These are phyloP conservation scores for Charanyca ferruginea DNA, from an alignment of 2,888 invertebrate species.

Conservation along the genomic window DNA sequence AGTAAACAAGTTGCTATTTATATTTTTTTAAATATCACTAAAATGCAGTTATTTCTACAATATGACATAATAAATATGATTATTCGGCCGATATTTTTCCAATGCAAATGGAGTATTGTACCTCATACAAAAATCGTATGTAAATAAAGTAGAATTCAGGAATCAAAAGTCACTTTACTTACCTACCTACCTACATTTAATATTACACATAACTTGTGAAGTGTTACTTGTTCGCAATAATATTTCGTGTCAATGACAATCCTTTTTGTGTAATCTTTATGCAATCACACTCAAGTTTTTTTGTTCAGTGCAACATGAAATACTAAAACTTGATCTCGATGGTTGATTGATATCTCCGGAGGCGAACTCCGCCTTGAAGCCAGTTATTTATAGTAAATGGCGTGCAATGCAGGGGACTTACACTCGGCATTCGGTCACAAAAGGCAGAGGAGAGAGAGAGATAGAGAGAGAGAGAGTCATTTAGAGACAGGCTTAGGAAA, in stretches of 20 bases:
- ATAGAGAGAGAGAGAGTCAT: no score
- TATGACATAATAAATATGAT: no score
- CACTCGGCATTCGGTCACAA: no score
- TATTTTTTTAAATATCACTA: no score
- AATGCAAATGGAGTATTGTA: no score
- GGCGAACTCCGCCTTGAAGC: neutral
- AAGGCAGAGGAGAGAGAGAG: no score
- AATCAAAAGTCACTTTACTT: constrained; percentile 1
- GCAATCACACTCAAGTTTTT: constrained; percentile 6
- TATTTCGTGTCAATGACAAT: constrained; percentile 12
- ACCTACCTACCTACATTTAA: constrained; percentile 8
- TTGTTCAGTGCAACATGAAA: constrained; percentile 1
- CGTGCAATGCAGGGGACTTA: no score
- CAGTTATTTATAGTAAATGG: no score
- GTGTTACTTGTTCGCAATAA: neutral
- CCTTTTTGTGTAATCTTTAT: constrained; percentile 1
- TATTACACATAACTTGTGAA: constrained; percentile 9
- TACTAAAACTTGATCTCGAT: neutral
- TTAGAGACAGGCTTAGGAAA: no score
- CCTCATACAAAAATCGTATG: constrained; percentile 6
- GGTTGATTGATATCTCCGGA: neutral
- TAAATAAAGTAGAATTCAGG: constrained; percentile 2
- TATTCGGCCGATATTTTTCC: no score
- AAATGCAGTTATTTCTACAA: no score
- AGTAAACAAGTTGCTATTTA: no score